A percentile compares a stretch with the other conserved stretches of the same genome.
Conservation (phyloP, 2,888 invertebrate genomes). For the Drosophila paucipuncta region DNA sequence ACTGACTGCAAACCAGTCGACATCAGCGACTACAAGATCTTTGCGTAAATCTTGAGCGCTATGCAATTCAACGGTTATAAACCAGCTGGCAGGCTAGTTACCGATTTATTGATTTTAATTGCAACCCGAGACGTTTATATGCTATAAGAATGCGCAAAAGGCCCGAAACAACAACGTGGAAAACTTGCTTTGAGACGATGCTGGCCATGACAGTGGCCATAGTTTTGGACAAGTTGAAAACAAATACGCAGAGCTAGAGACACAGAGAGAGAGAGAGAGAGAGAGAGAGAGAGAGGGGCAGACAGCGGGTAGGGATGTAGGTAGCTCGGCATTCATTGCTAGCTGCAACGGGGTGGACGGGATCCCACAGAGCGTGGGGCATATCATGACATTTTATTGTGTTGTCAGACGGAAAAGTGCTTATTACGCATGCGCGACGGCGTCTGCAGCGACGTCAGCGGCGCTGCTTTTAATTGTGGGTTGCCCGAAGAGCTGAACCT, state of each 20-base stretch:
- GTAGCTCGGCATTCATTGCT: slow-evolving; percentile 27
- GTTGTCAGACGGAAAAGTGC: slow-evolving; percentile 84
- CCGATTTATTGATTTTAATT: slow-evolving; percentile 83
- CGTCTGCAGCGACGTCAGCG: slow-evolving; percentile 49
- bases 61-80: slow-evolving; percentile 68
- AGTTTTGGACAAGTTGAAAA: slow-evolving; percentile 72
- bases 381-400: slow-evolving; percentile 85
- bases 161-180: slow-evolving; percentile 52
- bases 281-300: not conserved
- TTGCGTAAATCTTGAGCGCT: slow-evolving; percentile 52
- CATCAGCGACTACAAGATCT: slow-evolving; percentile 22
- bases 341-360: slow-evolving; percentile 32
- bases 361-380: slow-evolving; percentile 81
- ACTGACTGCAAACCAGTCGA: slow-evolving; percentile 29
- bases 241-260: slow-evolving; percentile 45
- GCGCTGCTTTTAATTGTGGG: slow-evolving; percentile 74
- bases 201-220: slow-evolving; percentile 60
- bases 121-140: slow-evolving; percentile 83
- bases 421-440: slow-evolving; percentile 84
- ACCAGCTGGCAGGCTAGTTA: slow-evolving; percentile 79
- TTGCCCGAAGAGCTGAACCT: slow-evolving; percentile 39
- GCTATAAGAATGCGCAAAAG: slow-evolving; percentile 75
- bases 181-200: slow-evolving; percentile 27
- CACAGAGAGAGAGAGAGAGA: not conserved
- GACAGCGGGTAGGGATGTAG: not conserved